phyloP scores from a whole-genome alignment of 1,140 invertebrate species.

The Saccostrea cuccullata region DNA sequence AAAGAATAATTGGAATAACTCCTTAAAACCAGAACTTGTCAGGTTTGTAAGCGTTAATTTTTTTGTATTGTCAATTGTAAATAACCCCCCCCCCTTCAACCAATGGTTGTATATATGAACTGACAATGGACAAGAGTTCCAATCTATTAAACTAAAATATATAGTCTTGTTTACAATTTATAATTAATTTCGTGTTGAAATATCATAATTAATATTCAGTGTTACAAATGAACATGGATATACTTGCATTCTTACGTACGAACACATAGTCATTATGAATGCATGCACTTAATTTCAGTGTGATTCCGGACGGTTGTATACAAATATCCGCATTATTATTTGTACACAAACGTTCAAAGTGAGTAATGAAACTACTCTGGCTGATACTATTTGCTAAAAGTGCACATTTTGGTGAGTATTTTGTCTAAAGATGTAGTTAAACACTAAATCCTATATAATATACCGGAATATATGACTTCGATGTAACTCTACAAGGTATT shows the following conservation, averaged over 20 bases:
- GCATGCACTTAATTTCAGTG: background rate
- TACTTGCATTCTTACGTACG: background rate
- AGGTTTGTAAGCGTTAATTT: too few relatives aligned
- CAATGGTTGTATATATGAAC: too few relatives aligned
- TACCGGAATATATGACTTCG: too few relatives aligned
- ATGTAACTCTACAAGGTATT: too few relatives aligned
- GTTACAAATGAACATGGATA: background rate
- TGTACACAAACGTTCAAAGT: background rate
- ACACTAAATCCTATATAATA: background rate
- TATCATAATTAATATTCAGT: background rate
- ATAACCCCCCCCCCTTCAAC: too few relatives aligned
- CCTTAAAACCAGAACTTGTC: too few relatives aligned
- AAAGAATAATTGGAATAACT: too few relatives aligned
- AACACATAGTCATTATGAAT: constrained; percentile 2
- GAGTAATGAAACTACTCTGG: background rate
- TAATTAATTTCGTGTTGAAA: background rate
- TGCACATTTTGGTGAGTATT: background rate
- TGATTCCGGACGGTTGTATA: constrained; percentile 7
- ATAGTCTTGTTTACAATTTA: too few relatives aligned
- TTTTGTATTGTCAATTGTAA: too few relatives aligned
- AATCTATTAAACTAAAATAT: too few relatives aligned
- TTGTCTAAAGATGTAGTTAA: background rate
- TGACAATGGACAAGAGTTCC: too few relatives aligned
- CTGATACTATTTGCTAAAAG: background rate
- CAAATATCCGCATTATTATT: background rate